Evolutionary conservation across 2,113 vertebrate genomes (phyloP).

Genomic region (Todiramphus saurophagus): DNA sequence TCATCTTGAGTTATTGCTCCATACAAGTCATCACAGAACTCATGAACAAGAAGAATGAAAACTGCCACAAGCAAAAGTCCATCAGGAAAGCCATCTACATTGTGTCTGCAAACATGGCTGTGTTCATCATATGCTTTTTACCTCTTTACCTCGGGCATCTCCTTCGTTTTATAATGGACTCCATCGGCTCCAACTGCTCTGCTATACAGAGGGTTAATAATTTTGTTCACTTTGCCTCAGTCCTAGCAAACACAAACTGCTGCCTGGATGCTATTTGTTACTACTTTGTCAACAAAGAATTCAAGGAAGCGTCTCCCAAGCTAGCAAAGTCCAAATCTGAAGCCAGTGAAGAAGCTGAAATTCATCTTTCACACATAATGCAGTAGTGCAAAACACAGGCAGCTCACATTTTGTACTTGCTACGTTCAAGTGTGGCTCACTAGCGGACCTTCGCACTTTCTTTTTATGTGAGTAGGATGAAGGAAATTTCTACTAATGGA

Average conservation of each 20-base stretch:
- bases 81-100: constrained; percentile 50
- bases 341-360: not conserved
- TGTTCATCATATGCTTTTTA: constrained; percentile 68
- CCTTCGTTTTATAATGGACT: constrained; percentile 21
- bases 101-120: constrained; percentile 53
- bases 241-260: constrained; percentile 64
- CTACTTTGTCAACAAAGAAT: constrained; percentile 69
- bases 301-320: constrained; percentile 45
- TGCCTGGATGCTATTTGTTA: constrained; percentile 69
- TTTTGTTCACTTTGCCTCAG: constrained; percentile 10
- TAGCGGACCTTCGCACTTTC: not conserved
- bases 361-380: rapidly evolving
- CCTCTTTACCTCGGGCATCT: constrained; percentile 55
- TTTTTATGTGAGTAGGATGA: not conserved
- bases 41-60: not conserved
- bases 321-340: not conserved
- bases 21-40: constrained; percentile 38
- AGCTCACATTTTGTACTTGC: not conserved
- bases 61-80: not conserved
- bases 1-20: constrained; percentile 63
- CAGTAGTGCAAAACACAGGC: not conserved
- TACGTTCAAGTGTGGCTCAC: not conserved
- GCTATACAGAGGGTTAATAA: not conserved
- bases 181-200: not conserved
- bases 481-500: not conserved